Percentiles rank a stretch among this genome's conserved stretches.
Conservation (phyloP, 2,113 vertebrate species). For the Pygoscelis adeliae region DNA sequence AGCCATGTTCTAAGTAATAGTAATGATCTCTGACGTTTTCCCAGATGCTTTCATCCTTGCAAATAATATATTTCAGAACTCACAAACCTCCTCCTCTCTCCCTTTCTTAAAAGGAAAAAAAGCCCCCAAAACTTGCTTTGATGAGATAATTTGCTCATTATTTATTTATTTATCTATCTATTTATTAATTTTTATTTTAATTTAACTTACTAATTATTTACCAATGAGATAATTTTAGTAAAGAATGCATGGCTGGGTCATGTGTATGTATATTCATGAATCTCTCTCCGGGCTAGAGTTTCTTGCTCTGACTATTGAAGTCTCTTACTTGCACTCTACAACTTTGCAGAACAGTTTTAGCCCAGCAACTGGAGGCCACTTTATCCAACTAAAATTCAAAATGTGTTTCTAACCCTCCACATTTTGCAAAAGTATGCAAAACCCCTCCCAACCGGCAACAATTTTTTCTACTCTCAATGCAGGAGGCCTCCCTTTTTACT, state of each 20-base stretch:
- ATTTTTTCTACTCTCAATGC: background rate
- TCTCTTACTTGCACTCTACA: background rate
- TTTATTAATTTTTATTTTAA: background rate
- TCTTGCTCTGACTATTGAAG: background rate
- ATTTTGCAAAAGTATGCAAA: background rate
- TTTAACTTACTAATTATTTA: background rate
- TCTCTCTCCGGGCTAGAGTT: fast-evolving
- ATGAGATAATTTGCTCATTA: background rate
- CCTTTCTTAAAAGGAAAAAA: background rate
- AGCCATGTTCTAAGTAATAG: background rate
- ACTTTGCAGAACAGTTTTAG: background rate
- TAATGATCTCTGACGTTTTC: background rate
- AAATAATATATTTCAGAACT: background rate
- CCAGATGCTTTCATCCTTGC: background rate
- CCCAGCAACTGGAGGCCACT: background rate
- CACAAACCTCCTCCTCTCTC: background rate
- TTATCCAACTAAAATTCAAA: background rate
- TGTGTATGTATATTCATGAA: background rate
- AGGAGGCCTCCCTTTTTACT: background rate
- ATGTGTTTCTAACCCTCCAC: background rate
- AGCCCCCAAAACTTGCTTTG: background rate
- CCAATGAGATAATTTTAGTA: background rate
- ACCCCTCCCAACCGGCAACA: fast-evolving
- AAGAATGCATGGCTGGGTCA: background rate
- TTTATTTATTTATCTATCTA: background rate